Conservation (phyloP, 2,888 invertebrate species). For the Agriopis leucophaearia region DNA sequence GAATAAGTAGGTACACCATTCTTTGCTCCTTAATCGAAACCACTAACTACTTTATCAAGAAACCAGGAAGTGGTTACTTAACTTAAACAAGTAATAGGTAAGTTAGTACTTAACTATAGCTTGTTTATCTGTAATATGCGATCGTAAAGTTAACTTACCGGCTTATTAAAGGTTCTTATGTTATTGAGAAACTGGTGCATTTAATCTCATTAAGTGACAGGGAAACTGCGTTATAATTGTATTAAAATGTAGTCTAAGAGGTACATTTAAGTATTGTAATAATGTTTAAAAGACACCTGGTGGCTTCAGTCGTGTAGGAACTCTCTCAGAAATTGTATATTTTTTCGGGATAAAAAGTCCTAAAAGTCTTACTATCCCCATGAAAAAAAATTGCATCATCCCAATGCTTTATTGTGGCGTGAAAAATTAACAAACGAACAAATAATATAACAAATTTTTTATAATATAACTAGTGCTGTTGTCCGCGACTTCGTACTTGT, state of each 20-base stretch:
- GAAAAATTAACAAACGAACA: too few species aligned
- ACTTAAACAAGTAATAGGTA: slow-evolving; percentile 37
- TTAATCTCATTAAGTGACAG: slow-evolving; percentile 81
- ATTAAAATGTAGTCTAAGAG: slow-evolving; percentile 63
- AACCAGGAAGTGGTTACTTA: slow-evolving; percentile 35
- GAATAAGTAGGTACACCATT: slow-evolving; percentile 1
- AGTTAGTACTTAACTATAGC: slow-evolving; percentile 33
- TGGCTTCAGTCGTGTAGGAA: too few species aligned
- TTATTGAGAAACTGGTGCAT: slow-evolving; percentile 71
- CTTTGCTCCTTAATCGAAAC: slow-evolving; percentile 20
- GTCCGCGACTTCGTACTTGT: too few species aligned
- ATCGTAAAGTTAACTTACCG: slow-evolving; percentile 49
- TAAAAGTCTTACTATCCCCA: too few species aligned
- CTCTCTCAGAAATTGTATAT: too few species aligned
- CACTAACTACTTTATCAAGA: slow-evolving; percentile 26
- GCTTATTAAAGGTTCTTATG: slow-evolving; percentile 71
- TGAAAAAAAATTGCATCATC: too few species aligned
- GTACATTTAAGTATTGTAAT: neutral
- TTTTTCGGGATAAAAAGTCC: too few species aligned
- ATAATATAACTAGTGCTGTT: too few species aligned
- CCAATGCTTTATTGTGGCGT: too few species aligned
- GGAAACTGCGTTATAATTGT: slow-evolving; percentile 66
- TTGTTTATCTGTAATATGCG: slow-evolving; percentile 44
- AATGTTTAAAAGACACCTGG: too few species aligned
- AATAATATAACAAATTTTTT: too few species aligned